Evolutionary conservation across 2,113 vertebrate species (phyloP), one percentile per base, ranked within the genome.

Genomic region (Peromyscus leucopus): DNA sequence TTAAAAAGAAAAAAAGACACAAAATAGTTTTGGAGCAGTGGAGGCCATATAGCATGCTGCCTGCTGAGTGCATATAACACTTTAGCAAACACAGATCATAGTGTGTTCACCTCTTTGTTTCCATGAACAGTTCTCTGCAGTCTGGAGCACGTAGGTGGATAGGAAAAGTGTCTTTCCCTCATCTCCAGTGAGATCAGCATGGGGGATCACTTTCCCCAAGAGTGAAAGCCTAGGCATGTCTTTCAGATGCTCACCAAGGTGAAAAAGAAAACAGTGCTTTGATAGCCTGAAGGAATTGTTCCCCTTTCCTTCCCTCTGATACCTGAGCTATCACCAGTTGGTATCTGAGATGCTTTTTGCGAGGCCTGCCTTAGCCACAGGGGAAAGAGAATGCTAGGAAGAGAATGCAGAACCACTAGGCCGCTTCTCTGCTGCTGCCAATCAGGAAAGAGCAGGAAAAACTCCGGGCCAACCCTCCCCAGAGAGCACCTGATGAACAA

Each of bases 221-320:
- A 84, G 89, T 61, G 42, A 97, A 97, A 95, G 55, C 79, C 75
- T 93, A 61, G 82, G 94, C 82, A 84, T 95, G 89, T 91, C 94
- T 97, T 97, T 98, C 95, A 97, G 87, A 96, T 94, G 79, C 55
- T 96, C 91, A 91, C 63, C 94, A 98, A 97, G 93, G 96, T 96
- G 89, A 97, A 94, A 97, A 94, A 92, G 89, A 91, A 97, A 97
- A 95, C 59, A 96, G 95, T 69, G 78, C 61, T 96, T 83, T 79
- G 89, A 98, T 95, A 96, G 55, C 96, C 84, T 76, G 61, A 78
- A 96, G 94, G 85, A 97, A 96, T 91, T 96, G 61, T 89, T 94
- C 90, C 88, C 42, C 61, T 90, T 95, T 46, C 80, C 79, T 84
- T 96, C 95, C 79, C 94, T 95, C 80, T 96, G 96, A 96, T 90